Evolutionary conservation across 2,113 vertebrate genomes (phyloP).

Genomic region (Pantherophis guttatus): DNA sequence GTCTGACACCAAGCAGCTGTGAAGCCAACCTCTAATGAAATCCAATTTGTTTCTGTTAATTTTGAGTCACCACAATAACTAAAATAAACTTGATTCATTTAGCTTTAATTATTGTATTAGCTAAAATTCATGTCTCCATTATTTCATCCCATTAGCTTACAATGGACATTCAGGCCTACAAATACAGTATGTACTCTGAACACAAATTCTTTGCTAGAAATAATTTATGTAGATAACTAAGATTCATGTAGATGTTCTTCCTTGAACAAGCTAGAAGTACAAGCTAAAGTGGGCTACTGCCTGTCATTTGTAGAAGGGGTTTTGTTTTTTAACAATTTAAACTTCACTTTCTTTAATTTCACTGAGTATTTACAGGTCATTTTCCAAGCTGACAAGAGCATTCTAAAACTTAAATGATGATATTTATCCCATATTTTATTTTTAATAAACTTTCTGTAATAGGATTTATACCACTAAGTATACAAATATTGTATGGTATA

Average conservation of each 20-base stretch:
- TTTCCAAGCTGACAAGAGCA: neutral
- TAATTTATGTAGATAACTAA: neutral
- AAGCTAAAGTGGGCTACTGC: neutral
- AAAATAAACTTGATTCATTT: neutral
- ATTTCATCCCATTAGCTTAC: constrained; percentile 6
- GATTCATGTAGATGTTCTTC: neutral
- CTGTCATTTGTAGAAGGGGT: neutral
- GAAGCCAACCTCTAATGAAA: neutral
- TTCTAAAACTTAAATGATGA: neutral
- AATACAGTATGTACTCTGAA: neutral
- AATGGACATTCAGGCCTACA: neutral
- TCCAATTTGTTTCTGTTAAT: neutral
- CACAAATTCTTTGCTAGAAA: neutral
- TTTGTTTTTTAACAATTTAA: neutral
- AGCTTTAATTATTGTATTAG: neutral
- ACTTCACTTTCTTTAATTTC: neutral
- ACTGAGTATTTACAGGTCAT: neutral
- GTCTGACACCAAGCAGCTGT: neutral
- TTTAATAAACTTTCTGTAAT: neutral
- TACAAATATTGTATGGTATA: neutral
- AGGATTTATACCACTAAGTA: neutral
- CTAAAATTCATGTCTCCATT: neutral
- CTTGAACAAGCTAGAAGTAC: neutral
- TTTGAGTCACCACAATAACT: neutral
- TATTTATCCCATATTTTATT: neutral